These are phyloP conservation scores for Conus ventricosus DNA, from an alignment of 1,140 invertebrate genomes.

Conservation along the genomic window DNA sequence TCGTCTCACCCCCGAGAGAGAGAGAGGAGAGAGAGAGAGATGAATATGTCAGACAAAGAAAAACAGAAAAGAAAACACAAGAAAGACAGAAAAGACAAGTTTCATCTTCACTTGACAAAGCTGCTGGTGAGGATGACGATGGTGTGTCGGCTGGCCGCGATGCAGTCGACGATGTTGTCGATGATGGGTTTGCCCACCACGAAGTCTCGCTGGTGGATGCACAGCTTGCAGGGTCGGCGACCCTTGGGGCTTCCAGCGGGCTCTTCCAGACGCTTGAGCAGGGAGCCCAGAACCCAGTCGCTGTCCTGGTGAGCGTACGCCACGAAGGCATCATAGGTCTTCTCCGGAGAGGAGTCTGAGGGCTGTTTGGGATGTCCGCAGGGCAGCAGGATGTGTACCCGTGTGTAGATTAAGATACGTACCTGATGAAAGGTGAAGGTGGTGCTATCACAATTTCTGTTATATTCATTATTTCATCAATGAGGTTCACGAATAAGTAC, in stretches of 20 bases:
- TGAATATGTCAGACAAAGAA: neutral
- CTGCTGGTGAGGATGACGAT: slow-evolving; percentile 94
- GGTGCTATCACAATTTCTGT: too few relatives aligned
- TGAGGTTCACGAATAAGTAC: too few relatives aligned
- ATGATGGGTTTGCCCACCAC: slow-evolving; percentile 77
- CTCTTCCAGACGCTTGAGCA: slow-evolving; percentile 51
- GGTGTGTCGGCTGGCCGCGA: slow-evolving; percentile 90
- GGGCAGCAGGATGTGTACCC: slow-evolving; percentile 50
- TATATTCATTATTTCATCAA: too few relatives aligned
- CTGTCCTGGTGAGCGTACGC: slow-evolving; percentile 58
- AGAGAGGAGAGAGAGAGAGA: too few relatives aligned
- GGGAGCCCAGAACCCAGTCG: slow-evolving; percentile 56
- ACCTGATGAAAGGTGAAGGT: slow-evolving; percentile 38
- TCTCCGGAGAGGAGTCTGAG: slow-evolving; percentile 18
- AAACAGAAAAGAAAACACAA: neutral
- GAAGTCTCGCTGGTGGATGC: slow-evolving; percentile 65
- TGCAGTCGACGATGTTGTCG: slow-evolving; percentile 92
- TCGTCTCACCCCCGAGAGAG: too few relatives aligned
- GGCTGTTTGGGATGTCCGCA: slow-evolving; percentile 20
- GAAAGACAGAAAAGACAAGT: neutral
- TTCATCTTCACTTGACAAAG: slow-evolving; percentile 79
- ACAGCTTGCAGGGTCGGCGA: slow-evolving; percentile 48
- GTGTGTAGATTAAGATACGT: slow-evolving; percentile 55
- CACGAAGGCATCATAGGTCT: slow-evolving; percentile 63
- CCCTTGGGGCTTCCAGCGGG: neutral